Base-by-base conservation (phyloP, 2,888 invertebrate species). In the Caenorhabditis sp. region DNA sequence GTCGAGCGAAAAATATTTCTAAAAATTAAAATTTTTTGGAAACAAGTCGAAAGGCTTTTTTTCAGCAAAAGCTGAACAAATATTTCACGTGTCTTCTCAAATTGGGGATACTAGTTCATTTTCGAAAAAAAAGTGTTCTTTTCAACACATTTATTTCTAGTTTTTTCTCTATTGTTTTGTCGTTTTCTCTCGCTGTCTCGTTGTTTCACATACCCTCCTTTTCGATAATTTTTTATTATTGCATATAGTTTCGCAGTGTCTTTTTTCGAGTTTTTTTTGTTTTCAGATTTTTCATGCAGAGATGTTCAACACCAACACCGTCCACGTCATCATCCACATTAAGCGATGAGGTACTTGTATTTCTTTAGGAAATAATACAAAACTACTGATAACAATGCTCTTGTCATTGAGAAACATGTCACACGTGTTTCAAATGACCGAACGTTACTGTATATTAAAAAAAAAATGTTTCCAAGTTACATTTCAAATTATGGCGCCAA, bases 251-350 rank as follows among this genome's bases (percentile, higher is more conserved):
- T 43, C 43, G 17, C 5, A 36, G 5, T 36, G 36, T 36, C 12
- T 43, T 6, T 43, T 10, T 43, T 43, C 43, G 14, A 43, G 5
- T 43, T 17, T 43, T 12, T 43, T 43, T 43, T 43, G 6, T 43
- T 43, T 43, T 17, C 43, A 43, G 17, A 43, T 10, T 31, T 6
- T 31, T 43, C 14, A 43, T 43, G 43, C 53, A 53, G n/a, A 19
- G 53, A 63, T 66, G 70, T 24, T 60, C 71, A 5, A 67, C 71
- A 19, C 71, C 71, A 57, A 71, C 71, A n/a, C 71, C 71, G 3
- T 71, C 71, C 0, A 71, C 71, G 43, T 71, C 71, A 49, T 71
- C 71, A 49, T 71, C 71, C 1, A 53, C 27, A 58, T 71, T 66
- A n/a, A 61, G 63, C 27, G 71, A 71, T 53, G 71, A 71, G 71